Evolutionary conservation across 2,797 vertebrate genomes (phyloP).

Genomic region (Ctenosaura bakeri): DNA sequence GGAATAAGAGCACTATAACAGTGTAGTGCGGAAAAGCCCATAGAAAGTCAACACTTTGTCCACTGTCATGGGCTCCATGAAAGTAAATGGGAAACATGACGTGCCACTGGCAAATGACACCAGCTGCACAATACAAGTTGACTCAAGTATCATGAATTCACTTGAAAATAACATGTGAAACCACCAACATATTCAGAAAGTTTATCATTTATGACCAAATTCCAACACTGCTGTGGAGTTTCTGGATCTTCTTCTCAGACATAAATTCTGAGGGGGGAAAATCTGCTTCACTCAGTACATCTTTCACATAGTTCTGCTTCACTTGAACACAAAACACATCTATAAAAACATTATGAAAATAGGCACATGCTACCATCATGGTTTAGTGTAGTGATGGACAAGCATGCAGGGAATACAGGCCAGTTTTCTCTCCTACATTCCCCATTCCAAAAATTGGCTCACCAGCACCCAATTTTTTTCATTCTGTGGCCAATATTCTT

Average conservation of each 20-base stretch:
- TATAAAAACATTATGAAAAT: neutral
- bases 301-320: neutral
- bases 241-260: neutral
- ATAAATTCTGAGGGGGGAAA: neutral
- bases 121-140: neutral
- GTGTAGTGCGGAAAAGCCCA: too few relatives aligned
- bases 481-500: too few relatives aligned
- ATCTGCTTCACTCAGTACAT: neutral
- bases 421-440: too few relatives aligned
- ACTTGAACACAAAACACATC: neutral
- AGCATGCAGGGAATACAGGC: too few relatives aligned
- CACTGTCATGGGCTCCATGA: too few relatives aligned
- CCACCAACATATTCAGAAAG: neutral
- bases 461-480: too few relatives aligned
- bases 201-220: neutral
- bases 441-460: too few relatives aligned
- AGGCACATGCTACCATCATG: neutral
- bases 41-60: neutral
- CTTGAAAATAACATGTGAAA: neutral
- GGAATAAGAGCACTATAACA: too few relatives aligned
- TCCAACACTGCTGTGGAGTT: neutral
- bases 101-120: neutral
- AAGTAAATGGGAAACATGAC: neutral
- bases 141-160: neutral
- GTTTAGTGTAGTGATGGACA: neutral